Evolutionary conservation across 2,113 vertebrate species (phyloP).

Genomic region (Sinocyclocheilus grahami): DNA sequence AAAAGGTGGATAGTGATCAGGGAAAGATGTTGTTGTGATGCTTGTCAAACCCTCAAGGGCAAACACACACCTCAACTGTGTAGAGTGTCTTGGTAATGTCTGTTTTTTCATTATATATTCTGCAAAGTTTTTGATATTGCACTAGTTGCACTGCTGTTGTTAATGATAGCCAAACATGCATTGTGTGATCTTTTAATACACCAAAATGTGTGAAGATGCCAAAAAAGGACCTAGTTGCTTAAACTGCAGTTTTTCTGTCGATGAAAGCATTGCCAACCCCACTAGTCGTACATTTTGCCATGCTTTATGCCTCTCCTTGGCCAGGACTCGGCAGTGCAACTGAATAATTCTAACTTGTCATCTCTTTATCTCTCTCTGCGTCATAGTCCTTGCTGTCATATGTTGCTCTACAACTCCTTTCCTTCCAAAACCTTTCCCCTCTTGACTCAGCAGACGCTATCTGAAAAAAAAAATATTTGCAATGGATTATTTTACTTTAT

Average conservation of each 20-base stretch:
- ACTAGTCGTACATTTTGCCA: constrained; percentile 26
- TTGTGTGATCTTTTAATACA: constrained; percentile 18
- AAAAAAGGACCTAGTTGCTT: constrained; percentile 15
- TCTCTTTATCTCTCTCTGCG: constrained; percentile 11
- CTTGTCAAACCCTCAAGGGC: not conserved
- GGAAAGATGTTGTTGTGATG: not conserved
- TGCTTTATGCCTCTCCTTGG: constrained; percentile 35
- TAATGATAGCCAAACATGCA: not conserved
- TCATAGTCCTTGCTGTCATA: constrained; percentile 15
- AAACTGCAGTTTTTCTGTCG: constrained; percentile 19
- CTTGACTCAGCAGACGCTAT: not conserved
- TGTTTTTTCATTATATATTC: not conserved
- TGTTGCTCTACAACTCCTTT: not conserved
- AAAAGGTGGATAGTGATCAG: not conserved
- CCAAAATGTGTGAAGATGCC: not conserved
- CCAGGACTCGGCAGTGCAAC: constrained; percentile 6
- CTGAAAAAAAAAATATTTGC: not conserved
- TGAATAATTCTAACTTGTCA: constrained; percentile 27
- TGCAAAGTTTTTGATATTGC: not conserved
- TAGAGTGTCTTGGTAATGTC: not conserved
- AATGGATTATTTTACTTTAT: not conserved
- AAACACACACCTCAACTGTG: not conserved
- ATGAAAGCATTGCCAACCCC: constrained; percentile 1
- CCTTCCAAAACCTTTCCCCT: not conserved
- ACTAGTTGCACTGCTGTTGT: not conserved